Evolutionary conservation across 2,888 invertebrate species (phyloP).

Genomic region (Cataglyphis albicans): DNA sequence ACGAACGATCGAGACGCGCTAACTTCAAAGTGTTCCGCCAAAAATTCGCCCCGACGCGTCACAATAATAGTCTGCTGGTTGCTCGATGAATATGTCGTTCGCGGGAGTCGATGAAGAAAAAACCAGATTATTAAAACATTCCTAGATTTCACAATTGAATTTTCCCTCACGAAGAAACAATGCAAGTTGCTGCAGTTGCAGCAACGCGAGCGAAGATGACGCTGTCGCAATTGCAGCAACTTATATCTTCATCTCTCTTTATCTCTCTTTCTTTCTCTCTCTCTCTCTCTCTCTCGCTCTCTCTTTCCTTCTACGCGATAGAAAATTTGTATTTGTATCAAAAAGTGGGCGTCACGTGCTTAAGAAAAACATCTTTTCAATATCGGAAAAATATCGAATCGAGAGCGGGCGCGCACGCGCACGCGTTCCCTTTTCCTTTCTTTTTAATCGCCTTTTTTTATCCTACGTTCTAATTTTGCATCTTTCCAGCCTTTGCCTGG

Average conservation of each 20-base stretch:
- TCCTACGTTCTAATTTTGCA: constrained; percentile 43
- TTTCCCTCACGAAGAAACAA: constrained; percentile 66
- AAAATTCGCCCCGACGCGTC: constrained; percentile 39
- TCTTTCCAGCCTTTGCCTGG: constrained; percentile 3
- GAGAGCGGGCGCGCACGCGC: constrained; percentile 73
- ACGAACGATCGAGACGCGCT: constrained; percentile 32
- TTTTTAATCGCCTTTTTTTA: constrained; percentile 54
- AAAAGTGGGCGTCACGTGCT: constrained; percentile 80
- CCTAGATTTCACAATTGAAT: constrained; percentile 43
- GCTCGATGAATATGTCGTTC: constrained; percentile 32
- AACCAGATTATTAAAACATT: constrained; percentile 40
- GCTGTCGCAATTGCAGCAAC: constrained; percentile 33
- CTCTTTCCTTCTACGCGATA: constrained; percentile 74
- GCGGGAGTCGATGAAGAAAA: constrained; percentile 49
- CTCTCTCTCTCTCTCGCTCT: constrained; percentile 33
- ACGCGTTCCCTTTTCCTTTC: constrained; percentile 59
- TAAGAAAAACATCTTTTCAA: constrained; percentile 74
- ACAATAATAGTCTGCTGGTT: constrained; percentile 37
- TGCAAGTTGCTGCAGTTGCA: not conserved
- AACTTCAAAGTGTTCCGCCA: constrained; percentile 15
- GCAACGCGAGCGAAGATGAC: not conserved
- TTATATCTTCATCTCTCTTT: not conserved
- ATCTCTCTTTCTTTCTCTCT: constrained; percentile 31
- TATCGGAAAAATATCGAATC: constrained; percentile 77
- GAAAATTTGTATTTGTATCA: constrained; percentile 84